phyloP scores from a whole-genome alignment of 37 sponge, comb jelly and placozoan genomes.

The Eunapius fragilis region DNA sequence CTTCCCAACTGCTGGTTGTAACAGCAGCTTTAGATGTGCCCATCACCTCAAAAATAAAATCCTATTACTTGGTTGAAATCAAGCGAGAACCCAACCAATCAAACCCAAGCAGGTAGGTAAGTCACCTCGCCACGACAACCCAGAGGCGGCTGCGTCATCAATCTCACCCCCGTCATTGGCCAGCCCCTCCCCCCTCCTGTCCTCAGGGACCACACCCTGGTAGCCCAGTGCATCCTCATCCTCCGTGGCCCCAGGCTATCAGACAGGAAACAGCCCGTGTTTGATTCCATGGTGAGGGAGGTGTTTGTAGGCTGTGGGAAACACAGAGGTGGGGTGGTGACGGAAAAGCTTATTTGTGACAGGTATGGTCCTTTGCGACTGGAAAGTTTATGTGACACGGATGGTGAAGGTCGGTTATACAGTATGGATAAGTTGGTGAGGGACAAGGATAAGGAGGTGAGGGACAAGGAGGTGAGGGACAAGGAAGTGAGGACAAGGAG shows the following conservation, averaged over 20 bases:
- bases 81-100: background rate
- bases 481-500: no score
- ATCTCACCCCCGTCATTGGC: conserved; percentile 6
- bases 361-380: no score
- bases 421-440: no score
- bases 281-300: conserved; percentile 62
- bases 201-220: conserved; percentile 51
- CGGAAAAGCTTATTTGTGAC: no score
- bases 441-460: no score
- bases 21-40: no score
- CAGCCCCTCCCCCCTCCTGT: conserved; percentile 15
- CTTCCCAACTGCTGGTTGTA: no score
- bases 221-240: conserved; percentile 47
- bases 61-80: no score
- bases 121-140: conserved; percentile 3
- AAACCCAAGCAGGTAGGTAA: background rate
- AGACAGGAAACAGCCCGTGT: conserved; percentile 69
- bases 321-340: conserved; percentile 29
- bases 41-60: no score
- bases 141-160: background rate
- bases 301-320: conserved; percentile 53
- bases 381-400: no score
- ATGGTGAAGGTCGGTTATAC: no score
- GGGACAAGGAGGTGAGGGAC: no score
- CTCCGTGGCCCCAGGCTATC: conserved; percentile 51